A percentile compares a stretch with the other conserved stretches of the same genome.
Evolutionary conservation across 2,797 vertebrate species (phyloP).

Genomic region (Podarcis lilfordi): DNA sequence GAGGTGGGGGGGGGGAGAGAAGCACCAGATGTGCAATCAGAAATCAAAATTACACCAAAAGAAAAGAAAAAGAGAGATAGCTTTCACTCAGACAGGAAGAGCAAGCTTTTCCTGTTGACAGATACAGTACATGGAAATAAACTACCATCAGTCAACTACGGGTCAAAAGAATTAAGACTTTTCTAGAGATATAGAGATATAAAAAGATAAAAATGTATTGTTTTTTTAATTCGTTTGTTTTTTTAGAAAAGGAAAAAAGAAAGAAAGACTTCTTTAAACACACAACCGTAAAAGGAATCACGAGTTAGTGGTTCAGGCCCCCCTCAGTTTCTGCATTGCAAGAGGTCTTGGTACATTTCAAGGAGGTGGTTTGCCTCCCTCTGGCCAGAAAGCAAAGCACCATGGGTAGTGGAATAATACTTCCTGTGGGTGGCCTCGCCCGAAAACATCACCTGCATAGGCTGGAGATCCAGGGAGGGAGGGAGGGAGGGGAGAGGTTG

Average conservation of each 20-base stretch:
- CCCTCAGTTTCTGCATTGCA: conserved; percentile 86
- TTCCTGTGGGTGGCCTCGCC: conserved; percentile 99
- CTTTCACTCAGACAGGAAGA: conserved; percentile 75
- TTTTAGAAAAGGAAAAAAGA: conserved; percentile 64
- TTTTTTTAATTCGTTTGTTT: conserved; percentile 66
- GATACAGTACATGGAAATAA: conserved; percentile 82
- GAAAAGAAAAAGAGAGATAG: conserved; percentile 73
- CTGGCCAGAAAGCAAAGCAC: conserved; percentile 98
- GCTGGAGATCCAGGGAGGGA: conserved; percentile 75
- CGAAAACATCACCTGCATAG: conserved; percentile 97
- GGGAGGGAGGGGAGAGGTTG: no score
- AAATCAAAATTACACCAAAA: conserved; percentile 60
- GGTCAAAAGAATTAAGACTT: conserved; percentile 82
- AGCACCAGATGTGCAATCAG: conserved; percentile 76
- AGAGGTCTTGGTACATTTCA: conserved; percentile 95
- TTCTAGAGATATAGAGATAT: conserved; percentile 46
- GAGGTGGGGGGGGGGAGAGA: conserved; percentile 64
- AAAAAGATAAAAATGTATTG: conserved; percentile 78
- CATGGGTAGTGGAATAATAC: conserved; percentile 99
- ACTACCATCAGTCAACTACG: conserved; percentile 77
- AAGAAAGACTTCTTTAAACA: conserved; percentile 71
- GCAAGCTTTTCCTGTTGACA: conserved; percentile 81
- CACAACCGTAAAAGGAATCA: conserved; percentile 72
- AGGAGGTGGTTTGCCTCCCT: conserved; percentile 92
- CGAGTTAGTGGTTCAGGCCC: conserved; percentile 85